Evolutionary conservation across 1,140 invertebrate genomes (phyloP), one percentile per base, ranked within the genome.

Genomic region (Caenorhabditis latens): DNA sequence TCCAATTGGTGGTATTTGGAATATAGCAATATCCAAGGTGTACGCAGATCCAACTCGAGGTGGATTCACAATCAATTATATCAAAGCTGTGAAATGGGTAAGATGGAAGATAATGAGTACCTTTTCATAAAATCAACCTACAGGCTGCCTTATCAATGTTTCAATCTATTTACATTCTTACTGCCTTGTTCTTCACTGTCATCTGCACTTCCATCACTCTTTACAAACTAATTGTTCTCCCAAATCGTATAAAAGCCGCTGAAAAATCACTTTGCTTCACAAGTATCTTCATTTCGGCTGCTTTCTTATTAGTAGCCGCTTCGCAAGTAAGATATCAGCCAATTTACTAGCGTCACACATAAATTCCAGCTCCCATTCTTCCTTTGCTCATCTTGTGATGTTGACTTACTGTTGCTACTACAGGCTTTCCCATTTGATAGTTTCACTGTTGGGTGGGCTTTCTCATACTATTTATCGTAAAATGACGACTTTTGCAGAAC

Each of bases 201-300:
- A 50, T 79, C 13, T 79, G 71, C 46, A 21, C 71, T 7, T 50
- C 46, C 6, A 14, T 24, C n/a, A 43, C 71, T 24, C 71, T 79
- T 13, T 79, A 24, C 9, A 79, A 79, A 14, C 21, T 79, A 4
- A 50, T 48, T 32, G 6, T 50, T 24, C 46, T 79, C 4, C 71
- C 71, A 11, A n/a, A 43, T 50, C 71, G 71, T 3, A 50, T 79
- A 11, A 79, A 79, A n/a, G 3, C 19, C 2, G 71, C 71, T 0
- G 71, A 79, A 24, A 79, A 79, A n/a, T 79, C 71, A 8, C 71
- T 79, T 11, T 79, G 71, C 71, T 24, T 79, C 21, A 42, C 46
- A 8, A 32, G 21, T 32, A 32, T 63, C 32, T 63, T 63, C n/a
- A 63, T 63, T 63, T 63, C 61, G 11, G 8, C 53, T n/a, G 53